Percentiles rank a stretch among this genome's conserved stretches.
Evolutionary conservation across 2,113 vertebrate genomes (phyloP).

Genomic region (Callospermophilus lateralis): DNA sequence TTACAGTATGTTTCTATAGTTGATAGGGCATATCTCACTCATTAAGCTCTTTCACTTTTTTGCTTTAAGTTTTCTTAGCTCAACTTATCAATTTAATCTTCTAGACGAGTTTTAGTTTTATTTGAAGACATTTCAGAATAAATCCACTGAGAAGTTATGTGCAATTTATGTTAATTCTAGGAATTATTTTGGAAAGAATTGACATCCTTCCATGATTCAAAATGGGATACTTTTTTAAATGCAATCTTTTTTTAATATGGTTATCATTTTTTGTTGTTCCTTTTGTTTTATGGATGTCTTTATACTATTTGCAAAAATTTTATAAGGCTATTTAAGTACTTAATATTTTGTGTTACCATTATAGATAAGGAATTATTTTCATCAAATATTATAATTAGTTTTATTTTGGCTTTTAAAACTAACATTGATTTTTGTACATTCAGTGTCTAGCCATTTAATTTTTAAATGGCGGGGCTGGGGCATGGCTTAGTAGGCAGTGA

Average conservation of each 20-base stretch:
- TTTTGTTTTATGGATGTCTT: neutral
- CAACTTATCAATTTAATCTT: neutral
- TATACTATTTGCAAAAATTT: neutral
- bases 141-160: neutral
- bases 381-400: neutral
- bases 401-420: neutral
- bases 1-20: neutral
- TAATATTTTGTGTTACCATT: neutral
- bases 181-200: neutral
- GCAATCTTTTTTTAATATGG: neutral
- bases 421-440: neutral
- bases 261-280: neutral
- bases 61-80: neutral
- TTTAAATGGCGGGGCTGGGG: neutral
- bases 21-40: neutral
- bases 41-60: neutral
- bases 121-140: neutral
- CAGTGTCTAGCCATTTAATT: neutral
- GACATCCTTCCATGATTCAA: neutral
- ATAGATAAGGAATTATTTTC: neutral
- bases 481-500: neutral
- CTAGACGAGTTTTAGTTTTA: slow-evolving; percentile 22
- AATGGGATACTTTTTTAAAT: slow-evolving; percentile 24
- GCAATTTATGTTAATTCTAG: neutral
- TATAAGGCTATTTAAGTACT: neutral